A percentile compares a stretch with the other conserved stretches of the same genome.
Conservation (phyloP, 2,113 vertebrate genomes). For the Heterocephalus glaber region DNA sequence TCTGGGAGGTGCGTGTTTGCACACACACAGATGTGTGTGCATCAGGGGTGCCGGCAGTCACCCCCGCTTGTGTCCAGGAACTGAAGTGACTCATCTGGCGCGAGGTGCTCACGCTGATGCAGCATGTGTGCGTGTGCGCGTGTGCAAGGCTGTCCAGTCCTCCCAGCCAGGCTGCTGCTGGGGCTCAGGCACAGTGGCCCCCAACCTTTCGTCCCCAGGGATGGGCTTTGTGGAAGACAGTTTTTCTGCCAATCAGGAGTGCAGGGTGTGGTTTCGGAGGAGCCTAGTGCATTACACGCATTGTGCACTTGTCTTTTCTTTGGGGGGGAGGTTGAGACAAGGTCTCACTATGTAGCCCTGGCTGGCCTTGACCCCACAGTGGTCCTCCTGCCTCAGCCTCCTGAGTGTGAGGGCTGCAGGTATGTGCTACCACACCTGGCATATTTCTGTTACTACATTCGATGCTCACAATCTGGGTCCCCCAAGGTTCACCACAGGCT, state of each 20-base stretch:
- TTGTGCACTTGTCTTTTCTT: not conserved
- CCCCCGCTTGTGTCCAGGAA: too few relatives aligned
- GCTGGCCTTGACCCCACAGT: not conserved
- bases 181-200: not conserved
- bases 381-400: not conserved
- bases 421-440: not conserved
- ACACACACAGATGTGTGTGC: not conserved
- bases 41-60: not conserved
- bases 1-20: not conserved
- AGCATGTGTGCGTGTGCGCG: accelerated
- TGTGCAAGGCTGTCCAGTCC: not conserved
- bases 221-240: not conserved
- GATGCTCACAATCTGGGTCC: not conserved
- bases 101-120: not conserved
- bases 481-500: not conserved
- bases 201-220: not conserved
- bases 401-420: not conserved
- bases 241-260: not conserved
- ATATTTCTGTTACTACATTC: not conserved
- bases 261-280: not conserved
- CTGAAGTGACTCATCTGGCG: not conserved
- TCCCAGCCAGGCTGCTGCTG: not conserved
- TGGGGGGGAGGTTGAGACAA: not conserved
- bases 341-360: not conserved
- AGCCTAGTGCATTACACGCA: not conserved